These are phyloP conservation scores for Austrolebias charrua DNA, from an alignment of 2,797 vertebrate genomes.

Conservation along the genomic window DNA sequence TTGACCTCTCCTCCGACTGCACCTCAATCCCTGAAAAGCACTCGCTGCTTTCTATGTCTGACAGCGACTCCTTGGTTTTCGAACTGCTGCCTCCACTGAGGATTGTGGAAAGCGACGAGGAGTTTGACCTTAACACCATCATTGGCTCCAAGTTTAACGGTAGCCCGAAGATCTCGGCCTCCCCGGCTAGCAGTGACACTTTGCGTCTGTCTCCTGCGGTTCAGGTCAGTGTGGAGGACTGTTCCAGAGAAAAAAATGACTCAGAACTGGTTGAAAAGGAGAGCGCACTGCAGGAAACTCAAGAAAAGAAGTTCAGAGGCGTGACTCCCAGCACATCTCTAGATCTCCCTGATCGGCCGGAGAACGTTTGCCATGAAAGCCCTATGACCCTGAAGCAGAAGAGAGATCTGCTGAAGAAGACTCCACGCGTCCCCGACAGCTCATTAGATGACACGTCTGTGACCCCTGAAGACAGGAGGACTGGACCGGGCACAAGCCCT, in stretches of 20 bases:
- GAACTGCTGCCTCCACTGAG: constrained; percentile 92
- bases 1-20: constrained; percentile 96
- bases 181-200: constrained; percentile 81
- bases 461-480: constrained; percentile 70
- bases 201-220: constrained; percentile 85
- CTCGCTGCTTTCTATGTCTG: constrained; percentile 91
- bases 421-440: constrained; percentile 84
- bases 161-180: constrained; percentile 69
- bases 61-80: constrained; percentile 96
- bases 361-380: constrained; percentile 80
- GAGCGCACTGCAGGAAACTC: constrained; percentile 37
- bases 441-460: constrained; percentile 85
- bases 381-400: constrained; percentile 94
- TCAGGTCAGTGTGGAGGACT: constrained; percentile 92
- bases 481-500: constrained; percentile 73
- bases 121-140: constrained; percentile 81
- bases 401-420: constrained; percentile 91
- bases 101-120: constrained; percentile 97
- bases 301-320: constrained; percentile 47
- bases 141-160: constrained; percentile 69
- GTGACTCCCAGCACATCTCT: constrained; percentile 72
- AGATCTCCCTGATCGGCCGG: constrained; percentile 61
- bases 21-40: constrained; percentile 93
- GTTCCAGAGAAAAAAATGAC: constrained; percentile 79
- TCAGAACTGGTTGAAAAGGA: constrained; percentile 62